These are phyloP conservation scores for Alouatta palliata DNA, from an alignment of 2,113 vertebrate genomes.

Conservation along the genomic window DNA sequence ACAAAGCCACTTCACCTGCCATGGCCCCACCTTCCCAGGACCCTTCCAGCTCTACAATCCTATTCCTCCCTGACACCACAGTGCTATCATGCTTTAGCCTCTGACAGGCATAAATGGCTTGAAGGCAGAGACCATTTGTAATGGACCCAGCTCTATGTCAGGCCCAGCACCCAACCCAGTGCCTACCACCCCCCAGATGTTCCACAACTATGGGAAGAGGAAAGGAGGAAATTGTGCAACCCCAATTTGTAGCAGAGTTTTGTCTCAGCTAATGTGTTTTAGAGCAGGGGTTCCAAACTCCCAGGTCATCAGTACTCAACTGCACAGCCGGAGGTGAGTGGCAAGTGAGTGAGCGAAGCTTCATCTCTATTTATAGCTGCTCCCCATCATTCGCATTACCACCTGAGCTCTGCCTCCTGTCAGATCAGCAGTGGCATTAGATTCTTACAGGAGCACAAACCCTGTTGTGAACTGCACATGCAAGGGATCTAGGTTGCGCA, in stretches of 20 bases:
- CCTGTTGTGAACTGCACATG: too few relatives aligned
- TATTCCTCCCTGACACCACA: neutral
- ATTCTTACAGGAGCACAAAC: too few relatives aligned
- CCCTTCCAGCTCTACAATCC: neutral
- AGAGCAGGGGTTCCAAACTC: too few relatives aligned
- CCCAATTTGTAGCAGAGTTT: neutral
- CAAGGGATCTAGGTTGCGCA: too few relatives aligned
- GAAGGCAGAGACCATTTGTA: too few relatives aligned
- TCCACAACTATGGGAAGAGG: rapidly evolving
- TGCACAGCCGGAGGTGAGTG: too few relatives aligned
- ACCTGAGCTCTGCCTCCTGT: too few relatives aligned
- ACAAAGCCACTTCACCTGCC: neutral
- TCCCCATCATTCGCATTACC: too few relatives aligned
- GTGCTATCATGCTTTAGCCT: neutral
- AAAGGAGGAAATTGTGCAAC: rapidly evolving
- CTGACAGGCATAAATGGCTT: rapidly evolving
- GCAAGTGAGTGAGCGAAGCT: too few relatives aligned
- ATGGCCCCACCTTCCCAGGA: neutral
- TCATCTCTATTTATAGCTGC: too few relatives aligned
- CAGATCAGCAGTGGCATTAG: too few relatives aligned
- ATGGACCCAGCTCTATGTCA: neutral
- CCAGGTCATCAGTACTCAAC: rapidly evolving
- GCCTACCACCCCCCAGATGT: too few relatives aligned
- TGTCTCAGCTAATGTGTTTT: neutral
- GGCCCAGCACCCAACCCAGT: neutral